Percentiles rank a stretch among this genome's conserved stretches.
phyloP scores from a whole-genome alignment of 2,888 invertebrate genomes.

The Rhagophthalmus giganteus region DNA sequence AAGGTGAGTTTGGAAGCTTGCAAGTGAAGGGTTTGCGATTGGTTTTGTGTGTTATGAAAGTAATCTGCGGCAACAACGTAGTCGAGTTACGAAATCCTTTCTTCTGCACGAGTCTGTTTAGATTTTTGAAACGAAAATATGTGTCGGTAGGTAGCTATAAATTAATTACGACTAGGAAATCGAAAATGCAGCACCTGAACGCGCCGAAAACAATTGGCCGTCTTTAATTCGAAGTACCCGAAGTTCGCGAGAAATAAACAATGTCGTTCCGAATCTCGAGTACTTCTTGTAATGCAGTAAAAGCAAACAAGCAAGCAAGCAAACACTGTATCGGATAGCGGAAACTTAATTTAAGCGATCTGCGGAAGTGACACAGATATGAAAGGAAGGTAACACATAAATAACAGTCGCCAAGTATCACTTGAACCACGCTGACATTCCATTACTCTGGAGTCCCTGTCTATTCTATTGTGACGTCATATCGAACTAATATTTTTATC shows the following conservation, averaged over 20 bases:
- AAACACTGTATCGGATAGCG: conserved; percentile 23
- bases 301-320: conserved; percentile 13
- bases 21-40: conserved; percentile 20
- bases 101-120: not conserved
- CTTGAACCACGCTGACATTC: conserved; percentile 30
- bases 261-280: too few species aligned
- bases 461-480: conserved; percentile 22
- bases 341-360: conserved; percentile 32
- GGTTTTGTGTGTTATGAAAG: conserved; percentile 20
- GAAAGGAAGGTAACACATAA: conserved; percentile 33
- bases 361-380: conserved; percentile 33
- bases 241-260: conserved; percentile 1
- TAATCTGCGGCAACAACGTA: conserved; percentile 2
- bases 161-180: too few species aligned
- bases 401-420: conserved; percentile 33
- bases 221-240: too few species aligned
- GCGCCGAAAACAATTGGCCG: too few species aligned
- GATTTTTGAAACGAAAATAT: too few species aligned
- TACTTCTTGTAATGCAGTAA: too few species aligned
- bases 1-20: conserved; percentile 20
- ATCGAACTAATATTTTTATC: conserved; percentile 18
- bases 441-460: conserved; percentile 22
- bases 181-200: too few species aligned
- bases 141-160: too few species aligned
- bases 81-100: not conserved